A percentile compares a stretch with the other conserved stretches of the same genome.
phyloP scores from a whole-genome alignment of 2,113 vertebrate genomes.

The Andinoacara biseriatus region DNA sequence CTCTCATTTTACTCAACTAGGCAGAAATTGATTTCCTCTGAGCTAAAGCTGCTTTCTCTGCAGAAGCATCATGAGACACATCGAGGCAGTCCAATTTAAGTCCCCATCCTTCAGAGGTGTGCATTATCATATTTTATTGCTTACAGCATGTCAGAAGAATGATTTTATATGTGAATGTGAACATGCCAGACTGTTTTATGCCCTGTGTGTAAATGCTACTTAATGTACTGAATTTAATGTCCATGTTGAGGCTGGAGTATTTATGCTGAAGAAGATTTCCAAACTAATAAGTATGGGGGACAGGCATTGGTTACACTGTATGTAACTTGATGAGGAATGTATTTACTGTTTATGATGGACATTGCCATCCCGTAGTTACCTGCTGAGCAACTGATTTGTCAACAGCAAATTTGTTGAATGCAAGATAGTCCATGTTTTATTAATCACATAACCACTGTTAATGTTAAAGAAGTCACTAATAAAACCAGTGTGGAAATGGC shows the following conservation, averaged over 20 bases:
- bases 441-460: background rate
- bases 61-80: background rate
- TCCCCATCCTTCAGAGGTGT: background rate
- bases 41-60: background rate
- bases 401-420: background rate
- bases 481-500: background rate
- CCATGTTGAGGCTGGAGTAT: background rate
- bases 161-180: slow-evolving; percentile 5
- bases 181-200: background rate
- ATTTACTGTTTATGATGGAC: background rate
- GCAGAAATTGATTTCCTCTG: background rate
- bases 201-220: background rate
- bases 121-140: slow-evolving; percentile 4
- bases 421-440: background rate
- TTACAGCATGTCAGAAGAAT: background rate
- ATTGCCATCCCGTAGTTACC: background rate
- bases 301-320: too few relatives aligned
- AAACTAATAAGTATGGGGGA: background rate
- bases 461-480: background rate
- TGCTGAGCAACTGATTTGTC: background rate
- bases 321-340: background rate
- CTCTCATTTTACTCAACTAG: background rate
- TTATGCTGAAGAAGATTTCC: background rate
- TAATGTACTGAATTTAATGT: background rate
- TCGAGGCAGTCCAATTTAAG: slow-evolving; percentile 2